A percentile compares a stretch with the other conserved stretches of the same genome.
Evolutionary conservation across 2,797 vertebrate genomes (phyloP).

Genomic region (Myotis myotis): DNA sequence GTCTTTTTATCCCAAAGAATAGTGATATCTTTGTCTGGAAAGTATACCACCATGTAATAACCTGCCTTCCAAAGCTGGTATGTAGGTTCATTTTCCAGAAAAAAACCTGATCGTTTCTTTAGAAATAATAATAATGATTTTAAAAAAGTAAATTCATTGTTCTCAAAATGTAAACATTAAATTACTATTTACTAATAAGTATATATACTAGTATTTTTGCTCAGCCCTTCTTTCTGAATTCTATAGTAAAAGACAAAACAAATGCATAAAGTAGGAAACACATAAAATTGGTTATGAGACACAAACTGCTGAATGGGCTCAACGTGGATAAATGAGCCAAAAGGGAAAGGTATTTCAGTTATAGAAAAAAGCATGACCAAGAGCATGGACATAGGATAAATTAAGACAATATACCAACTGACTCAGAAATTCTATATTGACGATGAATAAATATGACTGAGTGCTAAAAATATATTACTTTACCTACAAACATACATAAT

Average conservation of each 20-base stretch:
- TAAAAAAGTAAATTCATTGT: neutral
- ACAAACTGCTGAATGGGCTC: neutral
- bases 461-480: neutral
- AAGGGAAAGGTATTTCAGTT: neutral
- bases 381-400: neutral
- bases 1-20: slow-evolving; percentile 98
- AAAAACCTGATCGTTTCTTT: slow-evolving; percentile 76
- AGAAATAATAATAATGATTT: slow-evolving; percentile 44
- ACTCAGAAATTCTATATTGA: neutral
- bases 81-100: slow-evolving; percentile 85
- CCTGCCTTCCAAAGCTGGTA: slow-evolving; percentile 96
- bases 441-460: neutral
- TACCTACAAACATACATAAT: neutral
- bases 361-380: neutral
- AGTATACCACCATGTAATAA: slow-evolving; percentile 93
- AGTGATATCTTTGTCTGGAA: slow-evolving; percentile 93
- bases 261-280: slow-evolving; percentile 20
- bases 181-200: neutral
- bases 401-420: neutral
- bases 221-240: neutral
- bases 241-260: neutral
- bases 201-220: neutral
- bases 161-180: neutral
- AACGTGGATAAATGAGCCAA: neutral
- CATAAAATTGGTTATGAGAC: neutral